Evolutionary conservation across 2,888 invertebrate genomes (phyloP), one percentile per base, ranked within the genome.

Genomic region (Apodemia zela): DNA sequence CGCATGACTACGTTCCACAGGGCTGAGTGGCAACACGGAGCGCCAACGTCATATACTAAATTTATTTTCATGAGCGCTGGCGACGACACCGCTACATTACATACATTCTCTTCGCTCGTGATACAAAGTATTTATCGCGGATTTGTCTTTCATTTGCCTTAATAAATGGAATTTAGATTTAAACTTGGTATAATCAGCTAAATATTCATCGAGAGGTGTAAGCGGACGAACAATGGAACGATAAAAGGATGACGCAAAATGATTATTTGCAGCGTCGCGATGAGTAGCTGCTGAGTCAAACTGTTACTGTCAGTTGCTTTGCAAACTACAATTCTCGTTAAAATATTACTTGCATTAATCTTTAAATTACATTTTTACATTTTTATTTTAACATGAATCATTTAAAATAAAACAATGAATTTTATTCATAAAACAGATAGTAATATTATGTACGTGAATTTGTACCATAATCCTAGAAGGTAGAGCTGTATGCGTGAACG

Each of bases 51-150:
- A 90, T 89, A 88, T 88, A 90, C 89, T 91, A 90, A 90, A 89
- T 89, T 88, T 91, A 91, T 91, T 90, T 90, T 89, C 88, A 90
- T 87, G 90, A 89, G 89, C 89, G 87, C 89, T 85, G 85, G 85
- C 87, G 87, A 84, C 87, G 86, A 83, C 81, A 79, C 81, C 76
- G 82, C 82, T 79, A 78, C 79, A 81, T 77, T 77, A 78, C 80
- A 80, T 77, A 77, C 70, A 75, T 73, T 76, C 78, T 76, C 73
- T 73, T 77, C 77, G 81, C 82, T 80, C 82, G 81, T 84, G 84
- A 87, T 80, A 77, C 73, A 73, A 73, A 80, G 63, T 51, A 59
- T 59, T 75, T 78, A 78, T 79, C 77, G 79, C 78, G 78, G 79
- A 78, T 79, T 81, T 80, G 81, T 84, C 82, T 84, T 83, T 84